Conservation (phyloP, 2,797 vertebrate species). For the Gobionotothen gibberifrons region DNA sequence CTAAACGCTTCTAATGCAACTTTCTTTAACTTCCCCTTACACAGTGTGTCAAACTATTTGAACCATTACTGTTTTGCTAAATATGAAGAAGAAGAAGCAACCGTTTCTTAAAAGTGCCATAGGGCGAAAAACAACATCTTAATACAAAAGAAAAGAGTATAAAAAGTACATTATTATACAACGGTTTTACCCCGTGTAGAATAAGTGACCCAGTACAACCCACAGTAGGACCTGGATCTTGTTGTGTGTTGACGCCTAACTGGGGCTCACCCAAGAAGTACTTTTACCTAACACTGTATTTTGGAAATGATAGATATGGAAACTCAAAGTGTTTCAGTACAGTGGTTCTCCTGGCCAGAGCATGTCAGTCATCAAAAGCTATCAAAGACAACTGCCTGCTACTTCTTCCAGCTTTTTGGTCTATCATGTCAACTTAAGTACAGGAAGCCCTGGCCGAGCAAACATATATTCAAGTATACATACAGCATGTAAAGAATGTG, state of each 20-base stretch:
- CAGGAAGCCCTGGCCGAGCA: slow-evolving; percentile 17
- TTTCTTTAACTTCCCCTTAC: neutral
- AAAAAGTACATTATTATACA: slow-evolving; percentile 3
- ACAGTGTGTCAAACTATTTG: neutral
- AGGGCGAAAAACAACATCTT: neutral
- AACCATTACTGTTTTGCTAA: neutral
- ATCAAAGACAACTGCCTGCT: neutral
- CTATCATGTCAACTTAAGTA: neutral
- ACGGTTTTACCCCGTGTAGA: neutral
- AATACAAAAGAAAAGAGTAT: neutral
- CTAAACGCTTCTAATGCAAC: neutral
- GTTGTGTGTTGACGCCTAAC: neutral
- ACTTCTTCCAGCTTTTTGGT: slow-evolving; percentile 3
- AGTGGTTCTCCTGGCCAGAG: slow-evolving; percentile 1
- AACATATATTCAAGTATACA: slow-evolving; percentile 45
- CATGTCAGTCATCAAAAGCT: slow-evolving; percentile 5
- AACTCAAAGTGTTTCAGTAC: neutral
- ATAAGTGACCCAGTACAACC: neutral
- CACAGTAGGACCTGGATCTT: neutral
- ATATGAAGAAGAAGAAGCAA: neutral
- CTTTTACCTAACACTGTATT: neutral
- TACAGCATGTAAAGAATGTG: slow-evolving; percentile 7
- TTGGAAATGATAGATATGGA: neutral
- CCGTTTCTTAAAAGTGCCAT: slow-evolving; percentile 23
- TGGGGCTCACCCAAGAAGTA: neutral